Conservation (phyloP, 2,888 invertebrate species). For the Neoscelio sp. region DNA sequence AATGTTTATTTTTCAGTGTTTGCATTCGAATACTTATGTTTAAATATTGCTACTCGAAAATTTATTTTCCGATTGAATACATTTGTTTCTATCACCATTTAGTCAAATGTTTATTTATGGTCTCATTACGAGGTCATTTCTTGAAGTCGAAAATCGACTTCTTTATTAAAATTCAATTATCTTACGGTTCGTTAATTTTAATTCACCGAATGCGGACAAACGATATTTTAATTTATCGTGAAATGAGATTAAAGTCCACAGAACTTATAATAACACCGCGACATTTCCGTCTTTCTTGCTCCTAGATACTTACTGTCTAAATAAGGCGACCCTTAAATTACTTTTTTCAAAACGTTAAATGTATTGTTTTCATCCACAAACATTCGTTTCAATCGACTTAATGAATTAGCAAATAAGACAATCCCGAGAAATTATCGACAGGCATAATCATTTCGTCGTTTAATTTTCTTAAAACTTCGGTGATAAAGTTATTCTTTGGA, state of each 20-base stretch:
- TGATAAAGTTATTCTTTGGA: background rate
- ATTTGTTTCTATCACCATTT: too few species aligned
- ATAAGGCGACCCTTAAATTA: conserved; percentile 1
- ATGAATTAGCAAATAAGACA: conserved; percentile 18
- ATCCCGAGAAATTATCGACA: conserved; percentile 10
- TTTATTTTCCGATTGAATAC: too few species aligned
- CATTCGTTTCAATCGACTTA: conserved; percentile 14
- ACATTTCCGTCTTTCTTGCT: conserved; percentile 17
- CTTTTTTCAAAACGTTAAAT: conserved; percentile 22
- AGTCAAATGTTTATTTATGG: too few species aligned
- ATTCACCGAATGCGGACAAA: conserved; percentile 1
- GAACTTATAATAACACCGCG: conserved; percentile 24
- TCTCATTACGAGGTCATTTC: too few species aligned
- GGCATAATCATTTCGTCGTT: background rate
- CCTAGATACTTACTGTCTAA: conserved; percentile 1
- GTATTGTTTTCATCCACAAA: conserved; percentile 29
- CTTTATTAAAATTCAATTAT: conserved; percentile 23
- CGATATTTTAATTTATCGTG: conserved; percentile 28
- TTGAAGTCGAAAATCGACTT: background rate
- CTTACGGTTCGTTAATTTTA: conserved; percentile 17
- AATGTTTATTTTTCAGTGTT: too few species aligned
- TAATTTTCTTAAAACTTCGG: background rate
- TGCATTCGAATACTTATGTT: too few species aligned
- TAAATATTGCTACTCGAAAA: too few species aligned
- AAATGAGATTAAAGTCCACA: conserved; percentile 27